Base-by-base conservation (phyloP, 2,888 invertebrate species). In the Melanophora roralis region DNA sequence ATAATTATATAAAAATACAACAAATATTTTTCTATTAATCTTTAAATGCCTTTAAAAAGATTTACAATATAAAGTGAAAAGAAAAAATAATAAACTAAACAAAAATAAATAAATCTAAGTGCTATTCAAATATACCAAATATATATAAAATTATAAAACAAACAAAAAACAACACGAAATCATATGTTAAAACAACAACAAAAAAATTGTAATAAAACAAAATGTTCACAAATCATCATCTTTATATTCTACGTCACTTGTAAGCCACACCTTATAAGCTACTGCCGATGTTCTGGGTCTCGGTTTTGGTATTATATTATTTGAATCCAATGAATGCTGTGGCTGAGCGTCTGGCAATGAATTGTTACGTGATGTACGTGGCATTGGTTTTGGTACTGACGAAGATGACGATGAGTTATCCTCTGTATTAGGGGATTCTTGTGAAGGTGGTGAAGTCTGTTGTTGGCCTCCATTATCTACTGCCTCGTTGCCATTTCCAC, bases 331-430 rank as follows among this genome's bases (percentile, higher is more conserved):
- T 0, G 91, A 90, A 0, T 89, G 89, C 45, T 82, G 79, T n/a
- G 65, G 65, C 3, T 72, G 75, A 23, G 92, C 91, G 85, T 95
- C 95, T 0, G 94, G 94, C 72, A 96, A 92, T 12, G 95, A 93
- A 85, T 93, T 92, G 47, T 93, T 92, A 84, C 94, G 91, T 51
- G 93, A 95, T 0, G 94, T 94, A 84, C 96, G 92, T 0, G 96
- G 96, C 90, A 96, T 91, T 12, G 96, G 96, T 87, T 95, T 96
- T 0, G 96, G 96, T 1, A 94, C 93, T 55, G 93, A 91, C 90
- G 90, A 76, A 0, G 93, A 91, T 90, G 90, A 76, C 0, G 86
- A 87, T 32, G 87, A 84, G 8, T 86, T 86, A 82, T 89, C 87
- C 69, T 89, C 88, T 82, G 89, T 88, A 83, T 88, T 88, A 0